phyloP scores from a whole-genome alignment of 1,140 invertebrate species.

The Eumaeus atala region DNA sequence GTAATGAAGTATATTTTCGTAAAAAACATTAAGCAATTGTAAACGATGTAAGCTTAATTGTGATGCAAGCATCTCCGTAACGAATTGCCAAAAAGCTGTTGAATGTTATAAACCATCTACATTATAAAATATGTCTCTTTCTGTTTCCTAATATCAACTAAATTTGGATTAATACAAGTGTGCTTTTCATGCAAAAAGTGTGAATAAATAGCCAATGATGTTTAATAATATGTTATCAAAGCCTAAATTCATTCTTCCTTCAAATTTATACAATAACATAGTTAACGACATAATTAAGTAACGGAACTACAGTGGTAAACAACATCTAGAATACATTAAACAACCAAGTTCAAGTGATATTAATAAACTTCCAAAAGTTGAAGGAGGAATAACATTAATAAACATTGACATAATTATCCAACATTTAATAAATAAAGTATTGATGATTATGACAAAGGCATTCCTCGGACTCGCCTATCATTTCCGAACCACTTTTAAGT shows the following conservation, averaged over 20 bases:
- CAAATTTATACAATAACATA: background rate
- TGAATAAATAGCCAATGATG: conserved; percentile 9
- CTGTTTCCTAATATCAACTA: conserved; percentile 1
- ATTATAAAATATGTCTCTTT: conserved; percentile 9
- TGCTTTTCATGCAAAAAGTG: conserved; percentile 7
- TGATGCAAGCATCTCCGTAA: conserved; percentile 12
- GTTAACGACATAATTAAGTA: background rate
- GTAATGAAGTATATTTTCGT: conserved; percentile 3
- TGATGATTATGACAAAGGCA: conserved; percentile 18
- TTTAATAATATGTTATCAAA: conserved; percentile 7
- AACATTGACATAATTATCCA: conserved; percentile 10
- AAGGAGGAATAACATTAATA: conserved; percentile 15
- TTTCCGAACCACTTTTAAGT: conserved; percentile 49
- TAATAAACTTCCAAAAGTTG: background rate
- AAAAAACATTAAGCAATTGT: conserved; percentile 14
- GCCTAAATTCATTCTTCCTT: conserved; percentile 1
- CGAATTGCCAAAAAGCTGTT: conserved; percentile 6
- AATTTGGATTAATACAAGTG: conserved; percentile 7
- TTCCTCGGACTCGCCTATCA: conserved; percentile 19
- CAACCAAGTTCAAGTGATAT: background rate
- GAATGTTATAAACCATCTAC: background rate
- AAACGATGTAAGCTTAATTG: conserved; percentile 11
- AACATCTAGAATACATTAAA: background rate
- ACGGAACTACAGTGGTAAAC: background rate
- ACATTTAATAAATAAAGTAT: conserved; percentile 12